These are phyloP conservation scores for Microvelia longipes DNA, from an alignment of 1,140 invertebrate genomes.

Conservation along the genomic window DNA sequence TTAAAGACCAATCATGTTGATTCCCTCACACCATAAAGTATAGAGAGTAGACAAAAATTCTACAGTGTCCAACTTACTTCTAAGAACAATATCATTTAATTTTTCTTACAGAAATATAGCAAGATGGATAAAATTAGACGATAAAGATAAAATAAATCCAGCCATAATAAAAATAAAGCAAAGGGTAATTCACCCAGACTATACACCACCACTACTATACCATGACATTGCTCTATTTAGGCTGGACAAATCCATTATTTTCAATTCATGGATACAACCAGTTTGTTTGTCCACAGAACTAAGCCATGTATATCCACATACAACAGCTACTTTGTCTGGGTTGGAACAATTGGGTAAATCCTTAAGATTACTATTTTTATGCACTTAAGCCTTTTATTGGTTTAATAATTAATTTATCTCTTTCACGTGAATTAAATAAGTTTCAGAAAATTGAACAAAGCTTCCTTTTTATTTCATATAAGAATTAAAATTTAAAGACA, in stretches of 20 bases:
- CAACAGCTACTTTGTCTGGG: conserved; percentile 33
- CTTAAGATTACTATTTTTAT: not conserved
- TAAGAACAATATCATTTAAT: too few relatives aligned
- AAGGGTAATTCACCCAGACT: conserved; percentile 34
- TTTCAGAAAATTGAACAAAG: too few relatives aligned
- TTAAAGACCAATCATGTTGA: too few relatives aligned
- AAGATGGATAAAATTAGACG: too few relatives aligned
- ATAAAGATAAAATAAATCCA: conserved; percentile 17
- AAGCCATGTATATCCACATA: not conserved
- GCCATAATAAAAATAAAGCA: conserved; percentile 25
- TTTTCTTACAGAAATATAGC: too few relatives aligned
- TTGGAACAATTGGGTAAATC: conserved; percentile 30
- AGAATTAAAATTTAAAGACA: too few relatives aligned
- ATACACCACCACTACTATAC: conserved; percentile 31
- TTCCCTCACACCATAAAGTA: too few relatives aligned
- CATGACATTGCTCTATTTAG: conserved; percentile 45
- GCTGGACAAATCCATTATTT: conserved; percentile 26
- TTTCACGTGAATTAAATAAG: too few relatives aligned
- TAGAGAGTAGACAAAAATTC: too few relatives aligned
- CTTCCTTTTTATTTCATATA: too few relatives aligned
- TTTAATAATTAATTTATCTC: too few relatives aligned
- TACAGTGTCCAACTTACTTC: too few relatives aligned
- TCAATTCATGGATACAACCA: conserved; percentile 29
- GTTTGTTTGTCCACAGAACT: conserved; percentile 30
- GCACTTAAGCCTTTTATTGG: not conserved